Conservation (phyloP, 2,797 vertebrate species). For the Manis crassicaudata region DNA sequence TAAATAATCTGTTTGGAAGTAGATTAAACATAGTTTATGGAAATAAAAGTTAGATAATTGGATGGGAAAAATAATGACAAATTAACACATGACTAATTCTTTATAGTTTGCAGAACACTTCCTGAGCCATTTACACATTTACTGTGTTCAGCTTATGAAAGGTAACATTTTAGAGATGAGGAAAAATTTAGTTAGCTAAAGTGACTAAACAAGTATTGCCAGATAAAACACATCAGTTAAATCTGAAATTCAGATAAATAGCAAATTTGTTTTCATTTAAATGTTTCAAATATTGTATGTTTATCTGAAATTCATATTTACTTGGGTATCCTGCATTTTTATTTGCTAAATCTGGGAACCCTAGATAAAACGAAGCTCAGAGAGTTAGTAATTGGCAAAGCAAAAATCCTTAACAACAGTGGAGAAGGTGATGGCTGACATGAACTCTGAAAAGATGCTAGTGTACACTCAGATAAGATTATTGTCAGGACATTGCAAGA, state of each 20-base stretch:
- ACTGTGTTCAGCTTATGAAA: neutral
- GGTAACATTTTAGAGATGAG: neutral
- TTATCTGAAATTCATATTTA: conserved; percentile 46
- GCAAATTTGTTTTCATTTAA: neutral
- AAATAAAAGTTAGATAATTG: neutral
- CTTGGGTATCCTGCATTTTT: neutral
- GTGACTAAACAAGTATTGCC: neutral
- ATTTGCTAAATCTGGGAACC: conserved; percentile 10
- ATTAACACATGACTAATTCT: neutral
- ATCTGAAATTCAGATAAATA: neutral
- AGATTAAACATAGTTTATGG: neutral
- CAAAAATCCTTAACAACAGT: neutral
- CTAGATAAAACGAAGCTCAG: neutral
- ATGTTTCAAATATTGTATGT: neutral
- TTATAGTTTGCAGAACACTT: neutral
- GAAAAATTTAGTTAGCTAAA: neutral
- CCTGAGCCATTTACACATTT: neutral
- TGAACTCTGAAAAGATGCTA: neutral
- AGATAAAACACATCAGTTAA: neutral
- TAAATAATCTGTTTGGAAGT: neutral
- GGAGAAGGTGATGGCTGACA: neutral
- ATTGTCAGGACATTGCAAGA: neutral
- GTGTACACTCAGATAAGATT: neutral
- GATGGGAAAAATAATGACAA: neutral
- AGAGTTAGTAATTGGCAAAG: neutral